A percentile compares a stretch with the other conserved stretches of the same genome.
Conservation (phyloP, 2,888 invertebrate genomes). For the Clistopyga incitator region DNA sequence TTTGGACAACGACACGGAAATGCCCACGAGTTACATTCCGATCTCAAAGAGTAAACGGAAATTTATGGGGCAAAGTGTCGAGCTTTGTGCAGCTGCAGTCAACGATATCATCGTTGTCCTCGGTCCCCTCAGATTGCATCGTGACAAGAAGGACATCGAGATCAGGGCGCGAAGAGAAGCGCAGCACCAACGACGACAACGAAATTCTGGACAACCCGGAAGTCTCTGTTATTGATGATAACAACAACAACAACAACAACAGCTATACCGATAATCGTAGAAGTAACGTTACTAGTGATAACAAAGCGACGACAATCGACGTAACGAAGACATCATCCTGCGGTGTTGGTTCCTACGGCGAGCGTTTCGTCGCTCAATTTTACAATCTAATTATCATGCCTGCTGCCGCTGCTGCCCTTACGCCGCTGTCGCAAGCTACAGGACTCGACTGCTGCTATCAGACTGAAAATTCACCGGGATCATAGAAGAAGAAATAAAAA, state of each 20-base stretch:
- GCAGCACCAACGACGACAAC: conserved; percentile 51
- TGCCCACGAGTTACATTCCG: conserved; percentile 14
- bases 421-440: conserved; percentile 40
- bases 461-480: conserved; percentile 47
- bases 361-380: conserved; percentile 61
- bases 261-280: conserved; percentile 11
- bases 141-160: conserved; percentile 26
- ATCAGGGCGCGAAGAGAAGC: conserved; percentile 27
- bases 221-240: conserved; percentile 23
- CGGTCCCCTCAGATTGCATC: not conserved
- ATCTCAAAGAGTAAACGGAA: conserved; percentile 21
- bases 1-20: conserved; percentile 41
- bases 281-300: conserved; percentile 22
- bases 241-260: conserved; percentile 2
- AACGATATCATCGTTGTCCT: not conserved
- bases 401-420: conserved; percentile 59
- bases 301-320: conserved; percentile 65
- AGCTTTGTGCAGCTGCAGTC: not conserved
- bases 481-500: not conserved
- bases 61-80: conserved; percentile 20
- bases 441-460: conserved; percentile 27
- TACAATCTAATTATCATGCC: conserved; percentile 53
- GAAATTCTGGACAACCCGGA: conserved; percentile 43
- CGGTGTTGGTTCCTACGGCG: conserved; percentile 66
- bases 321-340: conserved; percentile 62